Base-by-base conservation (phyloP, 2,797 vertebrate genomes). In the Bovichtus variegatus region DNA sequence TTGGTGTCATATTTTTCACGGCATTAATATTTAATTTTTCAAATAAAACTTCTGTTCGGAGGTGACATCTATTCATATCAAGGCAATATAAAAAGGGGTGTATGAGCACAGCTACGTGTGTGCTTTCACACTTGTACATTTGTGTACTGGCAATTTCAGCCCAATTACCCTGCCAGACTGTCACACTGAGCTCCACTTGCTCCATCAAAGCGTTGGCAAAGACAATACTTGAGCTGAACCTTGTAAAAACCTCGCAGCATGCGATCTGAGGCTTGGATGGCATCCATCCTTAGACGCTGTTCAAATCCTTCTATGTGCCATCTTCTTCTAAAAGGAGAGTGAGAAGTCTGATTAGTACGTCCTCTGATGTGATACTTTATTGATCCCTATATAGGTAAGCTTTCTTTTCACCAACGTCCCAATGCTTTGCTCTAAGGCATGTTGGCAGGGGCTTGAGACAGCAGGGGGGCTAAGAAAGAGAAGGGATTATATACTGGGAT, bases 101-200 rank as follows among this genome's bases (percentile, higher is more conserved):
- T 57, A 47, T 47, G 13, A 60, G 34, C 65, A 41, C 40, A 71
- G 55, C 31, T 67, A 38, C 71, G 62, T 36, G 57, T 70, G 38
- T 69, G 19, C 79, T 81, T 83, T 51, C 50, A 83, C 71, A 82
- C 68, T 59, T 74, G 72, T 40, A 69, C 58, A 44, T 60, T 73
- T 70, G 74, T 78, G 62, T 82, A 57, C 57, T 50, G 46, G 53
- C 60, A 76, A 80, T 86, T 87, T 81, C 77, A 81, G 79, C 78
- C 80, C 85, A 85, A 88, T 93, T 89, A 89, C 74, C n/a, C 16
- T 60, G 85, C 89, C 91, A 93, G 87, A 85, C 91, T 87, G 80
- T 86, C 89, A 87, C 87, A 87, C 78, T 81, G 82, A 78, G 90
- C 81, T 81, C 80, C 80, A 87, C 83, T 89, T 84, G 81, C 83